Base-by-base conservation (phyloP, 2,888 invertebrate genomes). In the Scaptomyza cyrtandrae region DNA sequence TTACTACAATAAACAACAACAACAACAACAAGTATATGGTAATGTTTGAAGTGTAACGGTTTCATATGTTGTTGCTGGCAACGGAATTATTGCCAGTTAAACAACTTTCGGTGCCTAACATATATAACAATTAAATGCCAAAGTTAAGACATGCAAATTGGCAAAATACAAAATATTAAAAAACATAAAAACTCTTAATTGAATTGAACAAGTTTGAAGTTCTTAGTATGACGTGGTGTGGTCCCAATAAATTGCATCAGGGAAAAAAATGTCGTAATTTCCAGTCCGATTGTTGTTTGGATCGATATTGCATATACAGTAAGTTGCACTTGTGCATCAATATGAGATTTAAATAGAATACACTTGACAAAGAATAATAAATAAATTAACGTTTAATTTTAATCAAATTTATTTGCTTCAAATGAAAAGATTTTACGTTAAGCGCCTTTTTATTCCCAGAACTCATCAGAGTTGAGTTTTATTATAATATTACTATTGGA, bases 71-170 rank as follows among this genome's bases (percentile, higher is more conserved):
- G 35, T n/a, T 55, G 56, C 44, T 31, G 49, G 44, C 49, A 79
- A 68, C 64, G 71, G 76, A 82, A 81, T 76, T 81, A 79, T 81
- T 73, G 76, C 64, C 76, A 62, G 80, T 79, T 79, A 74, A 80
- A 69, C 67, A 77, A 80, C 44, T 83, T 75, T 80, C 37, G 54
- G 50, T 53, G 49, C 58, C 65, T 69, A 76, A 77, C 77, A 70
- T 60, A 70, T 60, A 77, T 77, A 77, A 73, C 77, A 76, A 76
- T 76, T 77, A 76, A 77, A 77, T 63, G 74, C 57, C 70, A 66
- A 73, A 70, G 77, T 73, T 77, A 77, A 76, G 73, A 73, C 70
- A 73, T 72, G 75, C 61, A 68, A 75, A 75, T 71, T 75, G 71
- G 39, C 53, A 16, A 31, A 29, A 27, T 29, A 43, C 1, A 10